phyloP scores from a whole-genome alignment of 2,888 invertebrate genomes.

The Heliconius aoede region DNA sequence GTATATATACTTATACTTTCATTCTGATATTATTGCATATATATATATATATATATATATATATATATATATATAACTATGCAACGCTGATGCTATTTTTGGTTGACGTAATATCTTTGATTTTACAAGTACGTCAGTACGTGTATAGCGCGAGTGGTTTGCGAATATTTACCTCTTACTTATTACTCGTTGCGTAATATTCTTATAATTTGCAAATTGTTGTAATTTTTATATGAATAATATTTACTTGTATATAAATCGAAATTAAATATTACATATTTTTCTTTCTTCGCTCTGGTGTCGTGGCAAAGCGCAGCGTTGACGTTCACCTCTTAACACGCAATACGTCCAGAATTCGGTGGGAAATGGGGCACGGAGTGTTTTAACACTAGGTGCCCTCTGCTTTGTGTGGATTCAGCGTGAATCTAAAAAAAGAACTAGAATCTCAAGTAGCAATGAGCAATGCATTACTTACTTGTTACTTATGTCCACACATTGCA shows the following conservation, averaged over 20 bases:
- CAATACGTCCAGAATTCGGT: neutral
- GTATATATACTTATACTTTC: too few species aligned
- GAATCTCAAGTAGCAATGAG: neutral
- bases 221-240: too few species aligned
- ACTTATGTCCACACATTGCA: neutral
- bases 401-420: neutral
- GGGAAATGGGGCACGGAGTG: too few species aligned
- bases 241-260: too few species aligned
- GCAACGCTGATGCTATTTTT: neutral
- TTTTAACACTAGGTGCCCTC: neutral
- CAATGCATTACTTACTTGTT: neutral
- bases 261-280: neutral
- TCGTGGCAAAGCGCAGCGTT: neutral
- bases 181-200: neutral
- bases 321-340: neutral
- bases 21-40: too few species aligned
- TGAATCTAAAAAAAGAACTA: neutral
- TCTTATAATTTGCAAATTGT: neutral
- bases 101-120: neutral
- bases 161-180: conserved; percentile 2
- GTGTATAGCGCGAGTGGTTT: conserved; percentile 10
- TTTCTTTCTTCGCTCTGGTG: neutral
- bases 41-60: too few species aligned
- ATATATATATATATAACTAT: too few species aligned
- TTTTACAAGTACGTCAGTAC: neutral